Base-by-base conservation (phyloP, 1,140 invertebrate genomes). In the Brachionus manjavacas region DNA sequence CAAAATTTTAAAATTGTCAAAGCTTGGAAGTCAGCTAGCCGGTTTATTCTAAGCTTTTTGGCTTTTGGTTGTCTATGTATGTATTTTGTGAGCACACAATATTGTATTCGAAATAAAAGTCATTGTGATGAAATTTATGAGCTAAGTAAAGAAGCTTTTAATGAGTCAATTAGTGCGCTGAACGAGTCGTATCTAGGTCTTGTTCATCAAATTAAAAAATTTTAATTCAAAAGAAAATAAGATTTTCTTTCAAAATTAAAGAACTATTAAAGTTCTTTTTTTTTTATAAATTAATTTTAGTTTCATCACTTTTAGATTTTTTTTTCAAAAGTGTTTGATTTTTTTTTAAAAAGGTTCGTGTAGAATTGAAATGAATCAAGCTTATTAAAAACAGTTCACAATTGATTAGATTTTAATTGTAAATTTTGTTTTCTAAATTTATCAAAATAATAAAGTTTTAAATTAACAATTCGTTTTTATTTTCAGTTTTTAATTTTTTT, bases 51-150 rank as follows among this genome's bases (percentile, higher is more conserved):
- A 49, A 76, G 72, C 23, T 23, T 76, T 43, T 9, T 76, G 12
- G 43, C 43, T 25, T 76, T 49, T 28, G 25, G 72, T 25, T 76
- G 72, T n/a, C 12, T 76, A 35, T 76, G 39, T 76, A 76, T 76
- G 16, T 76, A 76, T 49, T 76, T 76, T 49, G 23, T 76, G 12
- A 49, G n/a, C 46, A 25, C n/a, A 28, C 41, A 76, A 25, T 76
- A 76, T 76, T 76, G 72, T 52, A n/a, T 25, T 23, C 16, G 41
- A 2, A 76, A 76, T 25, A 76, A 49, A 31, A 76, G 25, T 49
- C 72, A 76, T 76, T 76, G 72, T 49, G 72, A 46, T 49, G 72
- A 76, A 49, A 76, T 76, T 49, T 76, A 76, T 49, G 72, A 76
- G 25, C 43, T 76, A n/a, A 49, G 72, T 76, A 49, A 25, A 76